Conservation (phyloP, 53 echinoderm and acorn worm species). For the Glandiceps talaboti region DNA sequence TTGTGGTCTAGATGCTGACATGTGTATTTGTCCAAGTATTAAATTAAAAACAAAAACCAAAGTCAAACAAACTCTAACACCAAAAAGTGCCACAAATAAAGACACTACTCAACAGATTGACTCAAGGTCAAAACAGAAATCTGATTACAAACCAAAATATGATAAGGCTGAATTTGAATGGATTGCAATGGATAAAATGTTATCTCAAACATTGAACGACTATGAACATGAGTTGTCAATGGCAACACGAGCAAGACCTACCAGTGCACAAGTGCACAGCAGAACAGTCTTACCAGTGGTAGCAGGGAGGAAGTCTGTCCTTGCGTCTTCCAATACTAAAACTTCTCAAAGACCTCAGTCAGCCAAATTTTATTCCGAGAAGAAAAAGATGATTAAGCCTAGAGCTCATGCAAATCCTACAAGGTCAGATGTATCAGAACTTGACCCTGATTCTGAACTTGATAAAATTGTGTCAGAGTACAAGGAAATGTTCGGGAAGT, state of each 20-base stretch:
- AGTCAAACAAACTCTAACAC: background rate
- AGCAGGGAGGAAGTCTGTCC: background rate
- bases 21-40: slow-evolving; percentile 55
- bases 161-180: background rate
- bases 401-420: background rate
- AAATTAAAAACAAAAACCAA: background rate
- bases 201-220: background rate
- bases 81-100: background rate
- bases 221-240: background rate
- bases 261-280: background rate
- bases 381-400: background rate
- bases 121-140: no score
- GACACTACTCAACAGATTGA: background rate
- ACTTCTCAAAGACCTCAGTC: background rate
- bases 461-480: background rate
- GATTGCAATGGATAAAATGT: background rate
- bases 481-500: background rate
- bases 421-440: background rate
- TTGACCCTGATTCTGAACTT: background rate
- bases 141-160: background rate
- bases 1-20: slow-evolving; percentile 79
- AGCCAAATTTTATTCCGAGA: background rate
- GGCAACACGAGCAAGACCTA: background rate
- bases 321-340: background rate
- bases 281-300: background rate